A percentile compares a stretch with the other conserved stretches of the same genome.
phyloP scores from a whole-genome alignment of 2,113 vertebrate genomes.

The Rhinoderma darwinii region DNA sequence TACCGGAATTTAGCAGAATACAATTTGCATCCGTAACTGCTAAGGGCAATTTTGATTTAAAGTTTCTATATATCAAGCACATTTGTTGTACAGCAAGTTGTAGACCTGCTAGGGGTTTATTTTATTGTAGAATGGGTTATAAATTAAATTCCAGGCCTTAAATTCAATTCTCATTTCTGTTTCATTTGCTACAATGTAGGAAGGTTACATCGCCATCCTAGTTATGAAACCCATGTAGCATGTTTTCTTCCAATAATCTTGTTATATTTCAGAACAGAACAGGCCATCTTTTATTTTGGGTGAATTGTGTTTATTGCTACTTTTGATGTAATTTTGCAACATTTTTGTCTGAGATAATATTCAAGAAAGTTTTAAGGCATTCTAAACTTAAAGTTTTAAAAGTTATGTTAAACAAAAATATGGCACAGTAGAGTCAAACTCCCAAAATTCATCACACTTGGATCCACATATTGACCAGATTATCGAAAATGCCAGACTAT shows the following conservation, averaged over 20 bases:
- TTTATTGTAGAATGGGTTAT: slow-evolving; percentile 38
- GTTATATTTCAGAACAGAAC: slow-evolving; percentile 21
- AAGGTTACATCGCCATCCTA: slow-evolving; percentile 18
- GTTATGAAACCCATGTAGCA: slow-evolving; percentile 21
- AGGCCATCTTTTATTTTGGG: not conserved
- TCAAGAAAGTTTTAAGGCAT: slow-evolving; percentile 12
- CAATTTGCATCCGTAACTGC: slow-evolving; percentile 40
- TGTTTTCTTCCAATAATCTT: slow-evolving; percentile 24
- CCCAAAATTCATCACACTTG: not conserved
- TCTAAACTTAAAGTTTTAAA: not conserved
- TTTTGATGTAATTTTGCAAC: not conserved
- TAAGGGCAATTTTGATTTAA: slow-evolving; percentile 42
- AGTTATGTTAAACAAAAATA: not conserved
- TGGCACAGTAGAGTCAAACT: too few relatives aligned
- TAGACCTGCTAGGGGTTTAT: slow-evolving; percentile 44
- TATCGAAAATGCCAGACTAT: not conserved
- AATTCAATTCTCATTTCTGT: slow-evolving; percentile 44
- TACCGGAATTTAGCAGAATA: slow-evolving; percentile 35
- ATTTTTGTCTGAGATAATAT: slow-evolving; percentile 10
- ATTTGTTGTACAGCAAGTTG: slow-evolving; percentile 35
- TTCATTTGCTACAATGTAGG: slow-evolving; percentile 38
- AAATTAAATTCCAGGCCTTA: slow-evolving; percentile 37
- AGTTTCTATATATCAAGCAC: slow-evolving; percentile 40
- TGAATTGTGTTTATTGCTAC: slow-evolving; percentile 34
- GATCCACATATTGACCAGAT: too few relatives aligned